Evolutionary conservation across 2,113 vertebrate genomes (phyloP).

Genomic region (Hyperopisus bebe): DNA sequence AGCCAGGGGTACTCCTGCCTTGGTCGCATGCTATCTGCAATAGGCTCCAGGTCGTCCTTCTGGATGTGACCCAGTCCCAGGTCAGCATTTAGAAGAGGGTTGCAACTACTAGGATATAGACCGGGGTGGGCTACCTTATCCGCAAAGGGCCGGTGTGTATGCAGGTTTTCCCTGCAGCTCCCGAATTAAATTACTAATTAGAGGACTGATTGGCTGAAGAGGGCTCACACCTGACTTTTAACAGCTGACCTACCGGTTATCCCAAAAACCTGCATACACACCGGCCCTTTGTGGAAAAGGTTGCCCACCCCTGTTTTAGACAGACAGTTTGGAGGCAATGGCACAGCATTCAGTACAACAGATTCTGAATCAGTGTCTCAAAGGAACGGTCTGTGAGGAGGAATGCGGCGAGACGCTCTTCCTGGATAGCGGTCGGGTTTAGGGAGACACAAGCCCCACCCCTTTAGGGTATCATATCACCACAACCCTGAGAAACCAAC

Average conservation of each 20-base stretch:
- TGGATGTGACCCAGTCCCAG: neutral
- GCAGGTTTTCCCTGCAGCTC: too few relatives aligned
- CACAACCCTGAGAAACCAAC: neutral
- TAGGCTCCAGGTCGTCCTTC: neutral
- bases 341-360: neutral
- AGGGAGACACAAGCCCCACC: neutral
- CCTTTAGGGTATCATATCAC: neutral
- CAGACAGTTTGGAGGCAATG: neutral
- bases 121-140: too few relatives aligned
- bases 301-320: neutral
- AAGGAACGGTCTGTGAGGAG: neutral
- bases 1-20: neutral
- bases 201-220: too few relatives aligned
- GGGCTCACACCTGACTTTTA: too few relatives aligned
- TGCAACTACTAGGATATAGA: neutral
- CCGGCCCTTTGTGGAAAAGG: too few relatives aligned
- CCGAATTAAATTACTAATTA: too few relatives aligned
- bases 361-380: neutral
- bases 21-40: neutral
- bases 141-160: too few relatives aligned
- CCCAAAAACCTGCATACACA: too few relatives aligned
- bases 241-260: too few relatives aligned
- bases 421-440: neutral
- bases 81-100: neutral
- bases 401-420: neutral